Base-by-base conservation (phyloP, 2,113 vertebrate genomes). In the Oncorhynchus clarkii region DNA sequence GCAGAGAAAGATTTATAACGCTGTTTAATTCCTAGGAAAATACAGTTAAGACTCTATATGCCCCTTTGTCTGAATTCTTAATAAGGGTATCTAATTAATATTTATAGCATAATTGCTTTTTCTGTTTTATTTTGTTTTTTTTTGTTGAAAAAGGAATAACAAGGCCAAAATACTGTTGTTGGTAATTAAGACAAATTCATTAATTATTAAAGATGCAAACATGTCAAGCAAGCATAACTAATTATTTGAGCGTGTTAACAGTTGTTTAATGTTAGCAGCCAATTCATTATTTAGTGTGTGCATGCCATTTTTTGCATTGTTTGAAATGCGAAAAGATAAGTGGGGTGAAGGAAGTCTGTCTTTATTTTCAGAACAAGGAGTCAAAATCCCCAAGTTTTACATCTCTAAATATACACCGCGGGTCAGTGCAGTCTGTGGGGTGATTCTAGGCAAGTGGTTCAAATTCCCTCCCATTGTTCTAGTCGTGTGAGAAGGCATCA, bases 141-240 rank as follows among this genome's bases (percentile, higher is more conserved):
- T n/a, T 93, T 91, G 90, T 93, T 89, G 91, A 94, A 95, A 94
- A 96, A 95, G 93, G 94, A 94, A 90, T 92, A 95, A 95, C 95
- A 93, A 74, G 90, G 92, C 94, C 94, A 96, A 96, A 97, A 96
- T 94, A 94, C 94, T 95, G 96, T 93, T 94, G 91, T 95, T 96
- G 96, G 96, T 98, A 99, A 99, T 99, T 99, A 98, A 98, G 96
- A 99, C 96, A 97, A 98, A 99, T 96, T 94, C 96, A 99, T 99
- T 95, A 98, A 99, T 99, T 98, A 99, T 99, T 99, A 97, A 99
- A 93, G 96, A 96, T 95, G 95, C 96, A 99, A 98, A 99, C 97
- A 98, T 96, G 96, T 99, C 97, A 98, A 97, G 97, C 96, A 96
- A 96, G 96, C 96, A 97, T 95, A 97, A 96, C 96, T 98, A 99